Percentiles rank a stretch among this genome's conserved stretches.
Evolutionary conservation across 2,888 invertebrate genomes (phyloP).

Genomic region (Bibio marci): DNA sequence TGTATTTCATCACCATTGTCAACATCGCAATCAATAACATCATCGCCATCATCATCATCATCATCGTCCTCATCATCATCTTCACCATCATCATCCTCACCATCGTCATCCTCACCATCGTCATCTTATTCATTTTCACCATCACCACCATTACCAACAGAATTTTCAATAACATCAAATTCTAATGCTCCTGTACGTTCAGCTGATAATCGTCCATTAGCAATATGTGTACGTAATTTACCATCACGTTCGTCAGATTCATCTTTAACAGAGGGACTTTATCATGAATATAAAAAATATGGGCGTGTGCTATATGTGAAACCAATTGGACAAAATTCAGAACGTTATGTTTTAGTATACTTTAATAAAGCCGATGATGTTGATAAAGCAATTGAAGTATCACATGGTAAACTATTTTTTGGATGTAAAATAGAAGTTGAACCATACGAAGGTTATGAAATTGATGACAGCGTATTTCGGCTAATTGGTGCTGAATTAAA

Average conservation of each 20-base stretch:
- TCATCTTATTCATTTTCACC: conserved; percentile 1
- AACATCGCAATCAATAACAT: no score
- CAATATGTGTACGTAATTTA: conserved; percentile 80
- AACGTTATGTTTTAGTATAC: conserved; percentile 85
- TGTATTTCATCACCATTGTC: no score
- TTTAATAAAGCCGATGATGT: conserved; percentile 97
- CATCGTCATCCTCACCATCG: conserved; percentile 3
- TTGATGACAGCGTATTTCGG: conserved; percentile 66
- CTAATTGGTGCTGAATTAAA: conserved; percentile 90
- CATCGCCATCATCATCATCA: no score
- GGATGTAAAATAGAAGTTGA: conserved; percentile 93
- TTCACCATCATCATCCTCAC: no score
- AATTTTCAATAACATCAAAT: conserved; percentile 8
- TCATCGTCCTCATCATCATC: no score
- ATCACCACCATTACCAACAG: no score
- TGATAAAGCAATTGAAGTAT: conserved; percentile 87
- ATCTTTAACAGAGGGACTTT: conserved; percentile 90
- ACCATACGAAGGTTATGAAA: conserved; percentile 79
- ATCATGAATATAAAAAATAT: conserved; percentile 97
- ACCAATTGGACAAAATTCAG: conserved; percentile 79
- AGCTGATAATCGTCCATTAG: conserved; percentile 52
- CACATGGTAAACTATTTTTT: conserved; percentile 92
- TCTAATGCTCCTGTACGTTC: conserved; percentile 30
- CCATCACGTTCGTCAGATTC: conserved; percentile 83
- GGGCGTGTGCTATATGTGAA: conserved; percentile 94